phyloP scores from a whole-genome alignment of 2,113 vertebrate genomes.

The Hyperoodon ampullatus region DNA sequence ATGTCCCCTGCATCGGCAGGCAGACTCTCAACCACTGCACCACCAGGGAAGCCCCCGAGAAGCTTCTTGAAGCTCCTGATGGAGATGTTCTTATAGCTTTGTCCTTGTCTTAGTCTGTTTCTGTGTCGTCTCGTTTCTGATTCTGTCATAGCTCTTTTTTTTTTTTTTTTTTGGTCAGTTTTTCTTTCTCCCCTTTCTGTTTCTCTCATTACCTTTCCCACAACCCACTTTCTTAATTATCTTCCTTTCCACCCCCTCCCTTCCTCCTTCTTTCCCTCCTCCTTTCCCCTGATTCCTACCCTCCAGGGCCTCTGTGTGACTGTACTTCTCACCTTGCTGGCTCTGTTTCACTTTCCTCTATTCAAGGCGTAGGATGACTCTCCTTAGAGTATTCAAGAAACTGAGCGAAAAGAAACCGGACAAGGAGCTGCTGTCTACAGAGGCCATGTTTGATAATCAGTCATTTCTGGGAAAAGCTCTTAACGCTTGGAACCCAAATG shows the following conservation, averaged over 20 bases:
- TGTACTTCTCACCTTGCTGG: background rate
- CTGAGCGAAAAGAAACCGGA: background rate
- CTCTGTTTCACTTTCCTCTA: background rate
- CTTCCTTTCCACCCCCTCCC: background rate
- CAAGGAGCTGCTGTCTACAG: background rate
- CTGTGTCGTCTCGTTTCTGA: background rate
- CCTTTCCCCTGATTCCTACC: background rate
- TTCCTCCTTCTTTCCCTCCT: background rate
- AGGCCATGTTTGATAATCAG: background rate
- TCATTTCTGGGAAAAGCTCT: conserved; percentile 20
- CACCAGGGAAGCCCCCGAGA: background rate
- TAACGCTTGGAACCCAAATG: background rate
- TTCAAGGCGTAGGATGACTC: background rate
- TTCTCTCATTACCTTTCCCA: background rate
- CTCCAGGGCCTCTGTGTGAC: background rate
- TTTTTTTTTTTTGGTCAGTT: background rate
- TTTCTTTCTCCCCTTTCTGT: background rate
- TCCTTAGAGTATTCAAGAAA: background rate
- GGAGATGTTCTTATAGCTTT: background rate
- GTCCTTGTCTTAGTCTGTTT: background rate
- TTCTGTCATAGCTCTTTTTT: background rate
- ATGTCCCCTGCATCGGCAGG: too few relatives aligned
- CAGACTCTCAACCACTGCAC: too few relatives aligned
- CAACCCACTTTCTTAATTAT: background rate
- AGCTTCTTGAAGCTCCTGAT: background rate